phyloP scores from a whole-genome alignment of 1,140 invertebrate genomes.

The Apis florea region DNA sequence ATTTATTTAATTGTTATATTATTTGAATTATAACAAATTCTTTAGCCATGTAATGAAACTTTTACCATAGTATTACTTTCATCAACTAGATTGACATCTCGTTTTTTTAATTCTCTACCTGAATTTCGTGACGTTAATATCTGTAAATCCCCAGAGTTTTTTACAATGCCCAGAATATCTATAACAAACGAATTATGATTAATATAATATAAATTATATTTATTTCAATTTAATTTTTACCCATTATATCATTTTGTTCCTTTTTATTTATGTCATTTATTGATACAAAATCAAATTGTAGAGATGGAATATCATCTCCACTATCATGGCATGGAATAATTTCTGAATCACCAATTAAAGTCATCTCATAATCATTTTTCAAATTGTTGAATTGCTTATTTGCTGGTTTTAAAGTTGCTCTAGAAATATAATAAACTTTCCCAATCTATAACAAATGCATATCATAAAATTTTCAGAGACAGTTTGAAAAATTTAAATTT shows the following conservation, averaged over 20 bases:
- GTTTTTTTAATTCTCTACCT: constrained; percentile 92
- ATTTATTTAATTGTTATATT: constrained; percentile 21
- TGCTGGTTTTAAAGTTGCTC: constrained; percentile 91
- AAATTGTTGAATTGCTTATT: constrained; percentile 93
- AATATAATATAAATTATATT: background rate
- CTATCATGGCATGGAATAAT: constrained; percentile 86
- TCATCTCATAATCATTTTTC: constrained; percentile 98
- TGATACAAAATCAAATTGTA: constrained; percentile 91
- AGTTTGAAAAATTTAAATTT: background rate
- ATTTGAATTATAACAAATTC: constrained; percentile 7
- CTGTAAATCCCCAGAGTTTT: constrained; percentile 86
- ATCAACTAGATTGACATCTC: constrained; percentile 94
- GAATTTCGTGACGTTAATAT: constrained; percentile 87
- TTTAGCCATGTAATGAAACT: constrained; percentile 28
- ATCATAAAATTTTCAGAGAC: background rate
- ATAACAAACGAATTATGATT: constrained; percentile 25
- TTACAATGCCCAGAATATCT: constrained; percentile 97
- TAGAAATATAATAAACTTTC: constrained; percentile 94
- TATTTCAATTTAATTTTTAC: constrained; percentile 75
- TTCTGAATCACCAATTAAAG: constrained; percentile 90
- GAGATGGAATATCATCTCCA: constrained; percentile 84
- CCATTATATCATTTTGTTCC: constrained; percentile 85
- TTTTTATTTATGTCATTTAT: constrained; percentile 88
- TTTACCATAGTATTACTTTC: constrained; percentile 88
- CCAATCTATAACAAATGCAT: constrained; percentile 81